Evolutionary conservation across 2,113 vertebrate genomes (phyloP).

Genomic region (Psettodes erumei): DNA sequence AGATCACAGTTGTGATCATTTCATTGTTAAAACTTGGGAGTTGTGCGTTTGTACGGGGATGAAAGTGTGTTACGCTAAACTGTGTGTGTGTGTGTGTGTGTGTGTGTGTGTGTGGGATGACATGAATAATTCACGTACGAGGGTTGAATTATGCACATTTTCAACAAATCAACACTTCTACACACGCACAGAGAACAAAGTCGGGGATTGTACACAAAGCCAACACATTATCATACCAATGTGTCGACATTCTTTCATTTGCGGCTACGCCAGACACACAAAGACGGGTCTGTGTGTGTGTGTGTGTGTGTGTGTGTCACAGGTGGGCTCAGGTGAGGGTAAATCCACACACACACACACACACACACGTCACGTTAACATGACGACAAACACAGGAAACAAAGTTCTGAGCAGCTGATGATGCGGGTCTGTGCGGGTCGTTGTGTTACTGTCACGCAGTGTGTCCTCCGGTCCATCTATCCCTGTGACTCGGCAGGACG

Average conservation of each 20-base stretch:
- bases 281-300: slow-evolving; percentile 14
- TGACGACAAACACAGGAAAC: too few relatives aligned
- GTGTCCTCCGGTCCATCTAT: too few relatives aligned
- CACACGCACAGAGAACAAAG: slow-evolving; percentile 68
- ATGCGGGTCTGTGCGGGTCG: too few relatives aligned
- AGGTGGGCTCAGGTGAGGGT: slow-evolving; percentile 55
- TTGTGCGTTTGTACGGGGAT: too few relatives aligned
- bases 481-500: too few relatives aligned
- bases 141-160: slow-evolving; percentile 77
- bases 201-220: slow-evolving; percentile 63
- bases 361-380: slow-evolving; percentile 11
- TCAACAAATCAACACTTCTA: slow-evolving; percentile 60
- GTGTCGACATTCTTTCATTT: slow-evolving; percentile 61
- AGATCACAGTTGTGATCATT: too few relatives aligned
- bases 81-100: too few relatives aligned
- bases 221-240: slow-evolving; percentile 72
- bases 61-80: too few relatives aligned
- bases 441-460: too few relatives aligned
- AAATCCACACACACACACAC: too few relatives aligned
- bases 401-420: too few relatives aligned
- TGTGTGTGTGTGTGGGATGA: slow-evolving; percentile 76
- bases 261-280: slow-evolving; percentile 13
- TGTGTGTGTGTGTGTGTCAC: slow-evolving; percentile 55
- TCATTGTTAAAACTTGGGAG: too few relatives aligned
- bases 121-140: slow-evolving; percentile 79